Percentiles rank a stretch among this genome's conserved stretches.
These are phyloP conservation scores for Sinocyclocheilus anshuiensis DNA, from an alignment of 2,113 vertebrate species.

Conservation along the genomic window DNA sequence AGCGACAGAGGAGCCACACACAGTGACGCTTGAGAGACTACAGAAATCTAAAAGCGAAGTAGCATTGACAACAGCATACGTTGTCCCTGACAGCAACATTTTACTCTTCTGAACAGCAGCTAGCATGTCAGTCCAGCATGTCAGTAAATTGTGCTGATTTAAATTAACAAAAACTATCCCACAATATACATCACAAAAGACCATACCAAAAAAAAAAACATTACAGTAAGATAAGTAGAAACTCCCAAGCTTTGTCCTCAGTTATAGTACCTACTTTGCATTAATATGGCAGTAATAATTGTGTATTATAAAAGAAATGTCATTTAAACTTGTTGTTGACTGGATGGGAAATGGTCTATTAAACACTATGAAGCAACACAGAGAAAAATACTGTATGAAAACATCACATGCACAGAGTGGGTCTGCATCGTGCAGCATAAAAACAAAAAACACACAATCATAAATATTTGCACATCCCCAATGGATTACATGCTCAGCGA, in stretches of 20 bases:
- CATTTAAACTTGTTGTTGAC: conserved; percentile 83
- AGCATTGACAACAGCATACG: conserved; percentile 83
- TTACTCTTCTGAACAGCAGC: conserved; percentile 86
- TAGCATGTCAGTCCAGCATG: conserved; percentile 99
- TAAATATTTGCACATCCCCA: conserved; percentile 96
- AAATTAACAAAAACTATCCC: conserved; percentile 99
- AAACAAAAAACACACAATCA: conserved; percentile 27
- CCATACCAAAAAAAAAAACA: conserved; percentile 80
- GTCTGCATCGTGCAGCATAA: no score
- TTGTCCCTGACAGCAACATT: conserved; percentile 83
- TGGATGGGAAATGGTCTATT: conserved; percentile 70
- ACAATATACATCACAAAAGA: conserved; percentile 97
- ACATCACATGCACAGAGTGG: neutral
- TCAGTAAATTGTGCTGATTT: conserved; percentile 99
- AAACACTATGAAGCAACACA: conserved; percentile 75
- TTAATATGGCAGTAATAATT: conserved; percentile 85
- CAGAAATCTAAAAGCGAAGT: conserved; percentile 84
- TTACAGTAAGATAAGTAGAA: conserved; percentile 96
- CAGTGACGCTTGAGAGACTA: conserved; percentile 88
- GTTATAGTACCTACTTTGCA: conserved; percentile 79
- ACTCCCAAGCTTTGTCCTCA: conserved; percentile 87
- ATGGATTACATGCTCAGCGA: conserved; percentile 77
- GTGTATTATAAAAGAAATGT: conserved; percentile 77
- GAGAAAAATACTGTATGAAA: conserved; percentile 67
- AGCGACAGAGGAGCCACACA: conserved; percentile 80